Evolutionary conservation across 2,888 invertebrate species (phyloP), one percentile per base, ranked within the genome.

Genomic region (Pristionchus maxplancki): DNA sequence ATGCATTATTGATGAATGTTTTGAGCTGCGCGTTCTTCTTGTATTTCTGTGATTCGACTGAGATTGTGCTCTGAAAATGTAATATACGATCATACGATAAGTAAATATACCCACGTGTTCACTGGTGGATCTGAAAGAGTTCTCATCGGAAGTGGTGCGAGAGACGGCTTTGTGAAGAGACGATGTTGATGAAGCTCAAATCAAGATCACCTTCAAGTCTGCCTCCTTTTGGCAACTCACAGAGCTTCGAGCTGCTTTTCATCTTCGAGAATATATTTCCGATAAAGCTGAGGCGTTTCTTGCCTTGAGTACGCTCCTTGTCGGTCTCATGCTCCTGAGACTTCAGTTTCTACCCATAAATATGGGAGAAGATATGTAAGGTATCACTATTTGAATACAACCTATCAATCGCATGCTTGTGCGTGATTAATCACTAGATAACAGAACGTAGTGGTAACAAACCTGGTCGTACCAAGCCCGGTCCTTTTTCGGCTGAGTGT

Each of bases 381-480:
- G n/a, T n/a, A n/a, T n/a, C n/a, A n/a, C n/a, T n/a, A n/a, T n/a
- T n/a, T n/a, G n/a, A n/a, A n/a, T n/a, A n/a, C n/a, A n/a, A n/a
- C n/a, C n/a, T n/a, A n/a, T n/a, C n/a, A n/a, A n/a, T n/a, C n/a
- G n/a, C n/a, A n/a, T n/a, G 31, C 28, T 58, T n/a, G n/a, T 11
- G 58, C 5, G 24, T 20, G n/a, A 58, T 24, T 58, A 5, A 13
- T n/a, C 11, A 4, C 58, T 58, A 17, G 15, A 58, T 44, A 17
- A 58, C 58, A 13, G 8, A 4, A 58, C 15, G 20, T n/a, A n/a
- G n/a, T n/a, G n/a, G n/a, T n/a, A n/a, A n/a, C n/a, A 3, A 44
- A 87, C 87, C 74, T 87, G 87, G 28, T 87, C 87, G 50, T 87
- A 87, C 87, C 87, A 87, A 37, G 85, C 85, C 31, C 87, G 71